Base-by-base conservation (phyloP, 2,888 invertebrate species). In the Diadromus collaris region DNA sequence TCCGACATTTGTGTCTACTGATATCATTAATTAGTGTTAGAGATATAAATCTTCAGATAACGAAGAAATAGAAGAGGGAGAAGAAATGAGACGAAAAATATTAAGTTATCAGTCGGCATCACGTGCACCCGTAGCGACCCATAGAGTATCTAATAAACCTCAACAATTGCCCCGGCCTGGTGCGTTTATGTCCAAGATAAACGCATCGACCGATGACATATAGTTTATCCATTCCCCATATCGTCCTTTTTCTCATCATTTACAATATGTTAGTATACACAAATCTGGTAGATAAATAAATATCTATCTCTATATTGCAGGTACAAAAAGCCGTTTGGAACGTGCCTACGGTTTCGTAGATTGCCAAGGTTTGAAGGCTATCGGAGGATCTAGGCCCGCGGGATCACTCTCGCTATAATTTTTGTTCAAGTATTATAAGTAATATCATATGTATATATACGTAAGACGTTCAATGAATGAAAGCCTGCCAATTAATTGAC, bases 211-310 rank as follows among this genome's bases (percentile, higher is more conserved):
- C 44, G 41, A 68, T 27, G 56, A 44, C 21, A 29, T 48, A 48
- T 19, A 24, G 21, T 10, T 24, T 27, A 27, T 63, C 21, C 61
- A 32, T 69, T 69, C 61, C 27, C 6, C 27, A 10, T 61, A 6
- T 58, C 44, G 41, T 58, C 27, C 61, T 48, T 60, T 65, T 54
- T 69, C 68, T 78, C 78, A 63, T 81, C 46, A 29, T 65, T 68
- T 60, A 56, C 68, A 81, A 82, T 83, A 82, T 83, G 79, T 77
- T 73, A 83, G 70, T 83, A 82, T 78, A 78, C 80, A 82, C 38
- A 51, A 51, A 77, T 85, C 79, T 83, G 83, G 85, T 88, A 86
- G 84, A 86, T 88, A 88, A 87, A 87, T 88, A 88, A 87, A 87
- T 87, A 82, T 85, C 80, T 78, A 79, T 83, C 76, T 83, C 80